Percentiles rank a stretch among this genome's conserved stretches.
Evolutionary conservation across 2,797 vertebrate genomes (phyloP).

Genomic region (Harpagifer antarcticus): DNA sequence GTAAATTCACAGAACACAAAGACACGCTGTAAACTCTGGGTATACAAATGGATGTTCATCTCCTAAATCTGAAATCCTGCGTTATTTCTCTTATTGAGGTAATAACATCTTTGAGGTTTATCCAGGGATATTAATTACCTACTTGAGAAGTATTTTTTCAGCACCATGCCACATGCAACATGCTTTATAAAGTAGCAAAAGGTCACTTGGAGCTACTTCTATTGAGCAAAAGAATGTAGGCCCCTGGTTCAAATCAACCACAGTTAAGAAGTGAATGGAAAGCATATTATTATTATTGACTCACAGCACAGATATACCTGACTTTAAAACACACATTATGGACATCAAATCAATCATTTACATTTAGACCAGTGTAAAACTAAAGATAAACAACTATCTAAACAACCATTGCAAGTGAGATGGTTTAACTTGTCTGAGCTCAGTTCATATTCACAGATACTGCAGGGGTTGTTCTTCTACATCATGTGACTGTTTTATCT

Average conservation of each 20-base stretch:
- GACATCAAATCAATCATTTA: constrained; percentile 5
- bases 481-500: constrained; percentile 33
- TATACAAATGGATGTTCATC: neutral
- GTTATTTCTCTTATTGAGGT: neutral
- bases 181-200: neutral
- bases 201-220: constrained; percentile 1
- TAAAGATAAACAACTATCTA: neutral
- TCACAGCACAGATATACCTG: rapidly evolving
- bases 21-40: neutral
- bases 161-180: neutral
- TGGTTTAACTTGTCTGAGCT: neutral
- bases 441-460: neutral
- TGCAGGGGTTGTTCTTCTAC: neutral
- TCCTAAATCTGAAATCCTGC: neutral
- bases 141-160: neutral
- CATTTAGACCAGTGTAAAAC: neutral
- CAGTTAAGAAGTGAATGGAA: neutral
- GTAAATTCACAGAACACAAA: constrained; percentile 6
- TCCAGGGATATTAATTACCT: neutral
- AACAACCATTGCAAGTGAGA: neutral
- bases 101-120: neutral
- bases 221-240: neutral
- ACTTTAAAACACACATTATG: neutral
- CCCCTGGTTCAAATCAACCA: neutral
- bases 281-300: constrained; percentile 15